Conservation (phyloP, 2,888 invertebrate species). For the Zygogramma bicolorata region DNA sequence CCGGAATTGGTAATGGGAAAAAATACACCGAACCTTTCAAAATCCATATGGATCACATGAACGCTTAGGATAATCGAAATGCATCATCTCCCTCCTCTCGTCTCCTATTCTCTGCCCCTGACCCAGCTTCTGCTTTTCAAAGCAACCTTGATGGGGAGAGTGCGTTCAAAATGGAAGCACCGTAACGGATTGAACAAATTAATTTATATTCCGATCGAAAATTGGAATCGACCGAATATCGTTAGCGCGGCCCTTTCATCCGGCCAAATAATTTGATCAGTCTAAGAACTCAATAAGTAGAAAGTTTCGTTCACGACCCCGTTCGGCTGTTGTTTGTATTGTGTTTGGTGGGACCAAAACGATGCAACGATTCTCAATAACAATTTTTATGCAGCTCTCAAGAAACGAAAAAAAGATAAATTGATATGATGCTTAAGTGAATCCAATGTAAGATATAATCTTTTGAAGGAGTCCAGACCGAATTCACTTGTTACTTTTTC, state of each 20-base stretch:
- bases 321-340: background rate
- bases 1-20: no score
- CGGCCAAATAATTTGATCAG: constrained; percentile 16
- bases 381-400: background rate
- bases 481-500: no score
- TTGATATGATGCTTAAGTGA: no score
- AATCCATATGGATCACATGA: no score
- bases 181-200: constrained; percentile 29
- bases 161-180: constrained; percentile 25
- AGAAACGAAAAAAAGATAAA: no score
- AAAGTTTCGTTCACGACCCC: background rate
- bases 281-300: background rate
- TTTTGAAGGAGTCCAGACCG: no score
- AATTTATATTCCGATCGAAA: constrained; percentile 28
- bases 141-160: constrained; percentile 14
- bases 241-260: constrained; percentile 15
- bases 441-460: no score
- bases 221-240: constrained; percentile 26
- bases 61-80: background rate
- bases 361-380: background rate
- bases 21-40: no score
- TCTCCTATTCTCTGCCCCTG: constrained; percentile 18
- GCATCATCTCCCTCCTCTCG: background rate
- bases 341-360: background rate
- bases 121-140: constrained; percentile 22